phyloP scores from a whole-genome alignment of 2,113 vertebrate genomes.

The Formicarius rufipectus region DNA sequence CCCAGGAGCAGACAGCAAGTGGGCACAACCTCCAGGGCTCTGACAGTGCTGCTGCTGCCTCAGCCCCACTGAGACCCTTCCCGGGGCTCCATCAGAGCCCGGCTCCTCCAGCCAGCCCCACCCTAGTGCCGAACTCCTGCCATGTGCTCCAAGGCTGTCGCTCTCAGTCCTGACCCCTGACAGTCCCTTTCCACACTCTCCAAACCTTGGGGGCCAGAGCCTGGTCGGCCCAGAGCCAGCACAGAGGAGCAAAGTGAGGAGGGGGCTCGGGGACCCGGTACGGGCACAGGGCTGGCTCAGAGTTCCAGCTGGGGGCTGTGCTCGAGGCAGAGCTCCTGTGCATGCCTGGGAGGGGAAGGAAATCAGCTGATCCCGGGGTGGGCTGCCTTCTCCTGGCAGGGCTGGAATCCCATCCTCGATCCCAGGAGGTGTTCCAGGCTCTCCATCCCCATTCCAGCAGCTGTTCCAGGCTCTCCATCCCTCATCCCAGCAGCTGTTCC shows the following conservation, averaged over 20 bases:
- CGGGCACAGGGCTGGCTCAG: rapidly evolving
- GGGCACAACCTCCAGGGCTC: not conserved
- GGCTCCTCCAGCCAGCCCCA: not conserved
- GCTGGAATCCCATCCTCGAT: not conserved
- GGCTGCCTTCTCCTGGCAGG: not conserved
- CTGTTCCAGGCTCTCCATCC: not conserved
- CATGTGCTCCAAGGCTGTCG: rapidly evolving
- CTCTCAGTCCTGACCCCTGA: not conserved
- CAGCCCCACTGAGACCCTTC: not conserved
- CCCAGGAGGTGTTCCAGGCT: not conserved
- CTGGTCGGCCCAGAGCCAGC: not conserved
- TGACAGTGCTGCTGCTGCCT: not conserved
- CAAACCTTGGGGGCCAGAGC: not conserved
- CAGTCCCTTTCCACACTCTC: not conserved
- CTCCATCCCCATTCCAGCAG: not conserved
- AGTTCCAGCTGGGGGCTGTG: not conserved
- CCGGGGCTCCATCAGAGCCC: not conserved
- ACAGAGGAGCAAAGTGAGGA: not conserved
- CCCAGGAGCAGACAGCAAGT: not conserved
- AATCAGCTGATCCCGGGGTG: not conserved
- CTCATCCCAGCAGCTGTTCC: not conserved
- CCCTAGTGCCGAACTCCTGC: not conserved
- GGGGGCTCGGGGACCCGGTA: not conserved
- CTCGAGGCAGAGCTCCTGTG: not conserved
- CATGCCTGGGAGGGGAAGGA: rapidly evolving